phyloP scores from a whole-genome alignment of 2,888 invertebrate species.

The Caenorhabditis panamensis region DNA sequence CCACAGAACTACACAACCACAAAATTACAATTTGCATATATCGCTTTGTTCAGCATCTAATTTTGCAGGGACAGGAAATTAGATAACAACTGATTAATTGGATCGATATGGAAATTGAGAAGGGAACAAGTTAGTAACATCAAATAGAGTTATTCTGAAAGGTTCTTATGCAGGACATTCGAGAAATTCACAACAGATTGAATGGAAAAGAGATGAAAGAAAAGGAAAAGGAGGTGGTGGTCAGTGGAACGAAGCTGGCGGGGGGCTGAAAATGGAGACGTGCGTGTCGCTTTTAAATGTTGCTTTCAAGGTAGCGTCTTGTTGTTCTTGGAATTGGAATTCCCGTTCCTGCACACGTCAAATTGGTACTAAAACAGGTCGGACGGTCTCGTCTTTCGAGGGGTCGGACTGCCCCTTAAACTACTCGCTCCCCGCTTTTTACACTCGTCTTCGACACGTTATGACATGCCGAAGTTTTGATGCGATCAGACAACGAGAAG shows the following conservation, averaged over 20 bases:
- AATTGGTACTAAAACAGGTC: constrained; percentile 58
- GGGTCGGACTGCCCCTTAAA: constrained; percentile 16
- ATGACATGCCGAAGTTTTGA: constrained; percentile 28
- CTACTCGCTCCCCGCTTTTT: constrained; percentile 31
- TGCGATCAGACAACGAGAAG: constrained; percentile 36
- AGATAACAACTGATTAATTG: too few relatives aligned
- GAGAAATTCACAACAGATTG: too few relatives aligned
- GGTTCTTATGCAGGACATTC: too few relatives aligned
- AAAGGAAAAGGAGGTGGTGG: constrained; percentile 2
- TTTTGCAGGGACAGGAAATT: constrained; percentile 1
- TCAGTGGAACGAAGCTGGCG: constrained; percentile 34
- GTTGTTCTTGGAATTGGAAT: constrained; percentile 50
- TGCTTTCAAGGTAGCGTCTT: constrained; percentile 6
- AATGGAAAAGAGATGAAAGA: too few relatives aligned
- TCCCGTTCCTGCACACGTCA: constrained; percentile 48
- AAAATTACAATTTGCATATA: constrained; percentile 36
- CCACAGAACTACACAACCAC: not conserved
- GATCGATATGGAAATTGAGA: too few relatives aligned
- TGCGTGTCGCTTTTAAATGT: constrained; percentile 47
- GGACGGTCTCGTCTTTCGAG: constrained; percentile 23
- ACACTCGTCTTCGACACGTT: constrained; percentile 52
- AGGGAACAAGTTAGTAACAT: too few relatives aligned
- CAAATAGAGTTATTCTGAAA: too few relatives aligned
- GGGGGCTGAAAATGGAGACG: constrained; percentile 10
- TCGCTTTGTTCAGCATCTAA: constrained; percentile 5